A percentile compares a stretch with the other conserved stretches of the same genome.
Evolutionary conservation across 2,888 invertebrate genomes (phyloP).

Genomic region (Spisula subtruncata): DNA sequence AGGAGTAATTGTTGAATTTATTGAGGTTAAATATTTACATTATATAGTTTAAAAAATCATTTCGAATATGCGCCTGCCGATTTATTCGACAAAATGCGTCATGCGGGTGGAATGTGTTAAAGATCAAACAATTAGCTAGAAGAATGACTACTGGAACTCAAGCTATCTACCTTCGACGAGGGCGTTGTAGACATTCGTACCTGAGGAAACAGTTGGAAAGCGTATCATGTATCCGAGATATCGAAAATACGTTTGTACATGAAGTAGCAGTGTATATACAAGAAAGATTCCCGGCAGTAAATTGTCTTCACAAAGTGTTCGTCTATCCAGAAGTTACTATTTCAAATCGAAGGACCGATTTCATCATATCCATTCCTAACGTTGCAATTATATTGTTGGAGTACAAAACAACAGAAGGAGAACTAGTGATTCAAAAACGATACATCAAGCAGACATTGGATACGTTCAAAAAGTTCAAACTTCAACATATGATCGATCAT

Average conservation of each 20-base stretch:
- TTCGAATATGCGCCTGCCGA: no score
- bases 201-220: background rate
- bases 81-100: no score
- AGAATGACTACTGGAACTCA: background rate
- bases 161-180: background rate
- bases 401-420: slow-evolving; percentile 23
- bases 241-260: background rate
- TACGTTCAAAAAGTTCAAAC: slow-evolving; percentile 4
- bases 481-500: background rate
- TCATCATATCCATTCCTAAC: slow-evolving; percentile 20
- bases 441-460: slow-evolving; percentile 17
- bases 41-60: no score
- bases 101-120: no score
- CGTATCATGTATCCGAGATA: background rate
- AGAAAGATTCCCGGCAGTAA: background rate
- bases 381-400: slow-evolving; percentile 28
- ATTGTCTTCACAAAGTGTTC: background rate
- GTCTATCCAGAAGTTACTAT: slow-evolving; percentile 18
- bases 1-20: no score
- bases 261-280: background rate
- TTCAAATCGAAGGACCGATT: slow-evolving; percentile 29
- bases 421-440: background rate
- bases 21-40: no score
- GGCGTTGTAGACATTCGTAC: background rate
- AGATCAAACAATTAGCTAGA: no score